Evolutionary conservation across 2,797 vertebrate genomes (phyloP).

Genomic region (Cephalopachus bancanus): DNA sequence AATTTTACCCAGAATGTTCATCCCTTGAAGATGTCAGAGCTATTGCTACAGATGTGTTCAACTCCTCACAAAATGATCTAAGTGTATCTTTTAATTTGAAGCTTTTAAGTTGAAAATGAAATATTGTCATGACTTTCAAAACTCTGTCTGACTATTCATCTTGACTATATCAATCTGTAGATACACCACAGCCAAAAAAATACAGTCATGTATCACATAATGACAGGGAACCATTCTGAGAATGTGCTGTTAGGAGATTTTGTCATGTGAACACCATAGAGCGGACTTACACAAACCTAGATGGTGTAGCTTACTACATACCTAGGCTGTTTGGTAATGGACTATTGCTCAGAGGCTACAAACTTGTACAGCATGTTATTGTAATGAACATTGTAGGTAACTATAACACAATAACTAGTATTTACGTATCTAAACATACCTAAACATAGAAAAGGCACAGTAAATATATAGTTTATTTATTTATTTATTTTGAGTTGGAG

Average conservation of each 20-base stretch:
- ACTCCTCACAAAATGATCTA: neutral
- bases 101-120: constrained; percentile 57
- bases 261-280: neutral
- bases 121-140: neutral
- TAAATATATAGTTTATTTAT: no score
- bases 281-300: neutral
- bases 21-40: neutral
- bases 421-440: neutral
- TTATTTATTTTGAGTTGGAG: no score
- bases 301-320: neutral
- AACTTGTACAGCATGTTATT: neutral
- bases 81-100: constrained; percentile 26
- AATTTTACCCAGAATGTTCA: constrained; percentile 18
- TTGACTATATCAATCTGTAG: neutral
- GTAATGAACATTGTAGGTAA: neutral
- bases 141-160: constrained; percentile 25
- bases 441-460: neutral
- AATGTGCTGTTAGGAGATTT: neutral
- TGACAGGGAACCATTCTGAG: neutral
- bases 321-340: neutral
- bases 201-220: neutral
- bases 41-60: constrained; percentile 2
- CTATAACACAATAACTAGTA: neutral
- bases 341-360: neutral
- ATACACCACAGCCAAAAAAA: neutral